phyloP scores from a whole-genome alignment of 2,888 invertebrate genomes.

The Drosophila kambysellisi region DNA sequence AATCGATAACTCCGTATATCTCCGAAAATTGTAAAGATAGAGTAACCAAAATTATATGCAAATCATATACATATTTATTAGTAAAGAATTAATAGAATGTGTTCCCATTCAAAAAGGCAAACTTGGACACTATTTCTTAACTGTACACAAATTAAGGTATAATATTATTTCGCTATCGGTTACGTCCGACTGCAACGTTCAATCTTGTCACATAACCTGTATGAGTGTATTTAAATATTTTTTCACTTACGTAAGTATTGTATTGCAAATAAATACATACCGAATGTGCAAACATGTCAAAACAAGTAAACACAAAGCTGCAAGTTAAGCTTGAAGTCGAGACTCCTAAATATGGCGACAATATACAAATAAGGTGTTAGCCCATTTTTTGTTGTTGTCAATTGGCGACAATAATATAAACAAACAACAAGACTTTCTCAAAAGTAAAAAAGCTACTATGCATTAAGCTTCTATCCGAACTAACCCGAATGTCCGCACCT shows the following conservation, averaged over 20 bases:
- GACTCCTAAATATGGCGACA: conserved; percentile 7
- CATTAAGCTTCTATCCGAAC: not conserved
- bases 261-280: conserved; percentile 2
- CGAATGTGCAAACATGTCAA: conserved; percentile 21
- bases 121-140: too few relatives aligned
- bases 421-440: not conserved
- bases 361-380: not conserved
- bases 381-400: conserved; percentile 15
- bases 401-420: conserved; percentile 5
- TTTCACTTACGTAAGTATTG: not conserved
- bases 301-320: conserved; percentile 14
- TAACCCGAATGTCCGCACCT: rapidly evolving
- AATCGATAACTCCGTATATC: too few relatives aligned
- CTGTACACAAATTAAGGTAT: too few relatives aligned
- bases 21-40: too few relatives aligned
- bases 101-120: too few relatives aligned
- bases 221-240: conserved; percentile 6
- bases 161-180: too few relatives aligned
- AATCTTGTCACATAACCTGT: not conserved
- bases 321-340: conserved; percentile 26
- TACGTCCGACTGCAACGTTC: too few relatives aligned
- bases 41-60: too few relatives aligned
- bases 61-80: too few relatives aligned
- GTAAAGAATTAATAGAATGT: too few relatives aligned
- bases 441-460: not conserved